phyloP scores from a whole-genome alignment of 2,888 invertebrate genomes.

The Hymenopus coronatus region DNA sequence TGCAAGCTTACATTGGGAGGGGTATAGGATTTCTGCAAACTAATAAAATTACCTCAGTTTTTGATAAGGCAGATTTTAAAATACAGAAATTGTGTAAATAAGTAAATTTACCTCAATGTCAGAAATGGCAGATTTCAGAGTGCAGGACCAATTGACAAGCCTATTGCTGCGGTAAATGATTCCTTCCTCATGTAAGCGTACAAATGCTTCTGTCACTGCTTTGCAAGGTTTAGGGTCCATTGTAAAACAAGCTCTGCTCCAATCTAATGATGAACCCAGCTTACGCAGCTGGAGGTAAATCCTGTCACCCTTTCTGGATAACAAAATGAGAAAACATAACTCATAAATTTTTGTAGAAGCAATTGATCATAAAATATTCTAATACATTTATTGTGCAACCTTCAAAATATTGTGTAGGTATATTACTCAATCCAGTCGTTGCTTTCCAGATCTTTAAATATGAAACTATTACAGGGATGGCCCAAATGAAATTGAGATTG shows the following conservation, averaged over 20 bases:
- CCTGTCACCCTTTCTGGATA: conserved; percentile 61
- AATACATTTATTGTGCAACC: too few species aligned
- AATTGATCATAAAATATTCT: neutral
- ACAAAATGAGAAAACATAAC: neutral
- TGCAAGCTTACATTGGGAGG: too few species aligned
- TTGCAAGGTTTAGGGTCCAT: conserved; percentile 88
- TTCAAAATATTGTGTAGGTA: too few species aligned
- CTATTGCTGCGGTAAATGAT: conserved; percentile 91
- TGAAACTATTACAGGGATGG: too few species aligned
- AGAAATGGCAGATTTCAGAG: conserved; percentile 94
- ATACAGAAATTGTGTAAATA: conserved; percentile 56
- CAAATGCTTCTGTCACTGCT: conserved; percentile 94
- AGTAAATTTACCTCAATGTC: conserved; percentile 79
- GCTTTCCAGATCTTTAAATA: too few species aligned
- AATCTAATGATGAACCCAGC: conserved; percentile 91
- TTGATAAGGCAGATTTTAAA: conserved; percentile 96
- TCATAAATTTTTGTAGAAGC: neutral
- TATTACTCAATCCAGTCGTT: too few species aligned
- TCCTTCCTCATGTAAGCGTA: conserved; percentile 80
- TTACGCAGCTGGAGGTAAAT: conserved; percentile 82
- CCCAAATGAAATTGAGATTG: too few species aligned
- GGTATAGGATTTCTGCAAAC: neutral
- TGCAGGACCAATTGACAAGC: conserved; percentile 98
- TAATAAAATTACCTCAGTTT: conserved; percentile 75
- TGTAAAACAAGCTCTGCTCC: conserved; percentile 92